Percentiles rank a stretch among this genome's conserved stretches.
Conservation (phyloP, 2,888 invertebrate genomes). For the Drosophila mimica region DNA sequence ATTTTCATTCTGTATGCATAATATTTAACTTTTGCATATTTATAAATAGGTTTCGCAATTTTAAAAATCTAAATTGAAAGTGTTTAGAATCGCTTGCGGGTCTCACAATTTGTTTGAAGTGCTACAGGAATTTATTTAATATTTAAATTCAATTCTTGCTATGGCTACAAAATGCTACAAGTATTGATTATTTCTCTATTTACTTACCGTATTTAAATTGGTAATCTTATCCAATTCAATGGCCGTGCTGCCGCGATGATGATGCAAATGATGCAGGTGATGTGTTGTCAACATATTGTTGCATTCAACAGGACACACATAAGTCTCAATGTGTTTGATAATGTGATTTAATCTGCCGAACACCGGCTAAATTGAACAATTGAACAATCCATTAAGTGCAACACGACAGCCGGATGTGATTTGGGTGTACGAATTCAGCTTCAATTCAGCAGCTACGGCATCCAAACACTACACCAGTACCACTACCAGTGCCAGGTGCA, state of each 20-base stretch:
- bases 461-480: conserved; percentile 5
- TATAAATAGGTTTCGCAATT: not conserved
- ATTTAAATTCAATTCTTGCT: not conserved
- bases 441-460: conserved; percentile 16
- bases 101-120: not conserved
- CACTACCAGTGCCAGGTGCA: not conserved
- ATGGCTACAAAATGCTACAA: not conserved
- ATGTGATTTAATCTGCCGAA: conserved; percentile 38
- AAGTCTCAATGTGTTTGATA: conserved; percentile 38
- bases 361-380: conserved; percentile 52
- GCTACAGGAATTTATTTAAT: not conserved
- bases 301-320: conserved; percentile 57
- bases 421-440: conserved; percentile 15
- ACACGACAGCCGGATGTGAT: conserved; percentile 26
- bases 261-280: conserved; percentile 84
- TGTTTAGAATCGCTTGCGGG: not conserved
- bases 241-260: conserved; percentile 84
- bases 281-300: conserved; percentile 84
- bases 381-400: conserved; percentile 62
- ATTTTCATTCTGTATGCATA: not conserved
- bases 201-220: conserved; percentile 84
- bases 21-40: not conserved
- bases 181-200: not conserved
- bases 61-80: not conserved
- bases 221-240: conserved; percentile 84